These are phyloP conservation scores for Danio rerio DNA, from an alignment of 2,113 vertebrate species.

Conservation along the genomic window GRCz12tu NC_133190.1:32583501-32584000, in stretches of 20 bases:
- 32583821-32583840: conserved; percentile 28
- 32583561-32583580: conserved; percentile 35
- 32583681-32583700: neutral
- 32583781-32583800: conserved; percentile 20
- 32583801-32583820: conserved; percentile 16
- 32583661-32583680: neutral
- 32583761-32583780: conserved; percentile 6
- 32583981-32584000: neutral
- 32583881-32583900: conserved; percentile 24
- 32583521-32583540: conserved; percentile 54
- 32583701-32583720: neutral
- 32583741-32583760: neutral
- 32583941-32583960: conserved; percentile 10
- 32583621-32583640: neutral
- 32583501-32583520: conserved; percentile 42
- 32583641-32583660: neutral
- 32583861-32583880: conserved; percentile 22
- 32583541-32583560: conserved; percentile 35
- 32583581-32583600: neutral
- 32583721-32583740: neutral
- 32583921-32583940: conserved; percentile 11
- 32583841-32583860: conserved; percentile 30
- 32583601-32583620: neutral
- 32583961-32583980: neutral
- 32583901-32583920: conserved; percentile 33